Conservation (phyloP, 2,113 vertebrate species). For the Trinectes maculatus region DNA sequence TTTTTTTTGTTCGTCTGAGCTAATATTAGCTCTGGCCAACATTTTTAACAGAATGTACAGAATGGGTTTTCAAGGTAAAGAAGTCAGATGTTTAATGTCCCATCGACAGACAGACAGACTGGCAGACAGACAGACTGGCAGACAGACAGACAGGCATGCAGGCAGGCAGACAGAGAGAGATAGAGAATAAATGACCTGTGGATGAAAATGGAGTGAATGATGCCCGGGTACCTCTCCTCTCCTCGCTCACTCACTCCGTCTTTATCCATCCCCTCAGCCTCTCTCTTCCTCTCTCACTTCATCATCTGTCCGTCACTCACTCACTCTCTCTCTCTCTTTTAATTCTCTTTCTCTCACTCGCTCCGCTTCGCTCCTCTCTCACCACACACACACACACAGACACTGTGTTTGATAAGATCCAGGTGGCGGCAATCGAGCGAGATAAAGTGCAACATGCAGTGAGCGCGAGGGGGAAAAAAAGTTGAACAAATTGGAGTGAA, state of each 20-base stretch:
- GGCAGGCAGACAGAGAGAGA: no score
- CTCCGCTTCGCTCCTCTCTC: constrained; percentile 50
- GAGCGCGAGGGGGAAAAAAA: constrained; percentile 20
- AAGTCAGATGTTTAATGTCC: constrained; percentile 12
- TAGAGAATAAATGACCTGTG: constrained; percentile 64
- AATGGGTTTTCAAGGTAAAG: constrained; percentile 7
- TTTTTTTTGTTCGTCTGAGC: no score
- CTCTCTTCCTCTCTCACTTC: constrained; percentile 59
- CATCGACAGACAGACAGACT: constrained; percentile 51
- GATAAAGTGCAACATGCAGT: constrained; percentile 32
- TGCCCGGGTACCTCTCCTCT: constrained; percentile 63
- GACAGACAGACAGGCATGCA: constrained; percentile 57
- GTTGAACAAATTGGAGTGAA: constrained; percentile 43
- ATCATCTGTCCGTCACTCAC: constrained; percentile 60
- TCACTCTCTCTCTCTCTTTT: constrained; percentile 24
- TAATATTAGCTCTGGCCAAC: background rate
- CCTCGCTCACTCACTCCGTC: constrained; percentile 72
- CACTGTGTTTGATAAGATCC: constrained; percentile 69
- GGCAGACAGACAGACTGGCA: constrained; percentile 57
- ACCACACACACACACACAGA: constrained; percentile 52
- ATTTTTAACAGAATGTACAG: background rate
- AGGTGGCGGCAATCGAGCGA: constrained; percentile 63
- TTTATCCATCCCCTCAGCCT: constrained; percentile 48
- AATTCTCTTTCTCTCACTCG: background rate
- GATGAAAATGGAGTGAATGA: constrained; percentile 58